Evolutionary conservation across 2,113 vertebrate species (phyloP).

Genomic region (Chionis minor): DNA sequence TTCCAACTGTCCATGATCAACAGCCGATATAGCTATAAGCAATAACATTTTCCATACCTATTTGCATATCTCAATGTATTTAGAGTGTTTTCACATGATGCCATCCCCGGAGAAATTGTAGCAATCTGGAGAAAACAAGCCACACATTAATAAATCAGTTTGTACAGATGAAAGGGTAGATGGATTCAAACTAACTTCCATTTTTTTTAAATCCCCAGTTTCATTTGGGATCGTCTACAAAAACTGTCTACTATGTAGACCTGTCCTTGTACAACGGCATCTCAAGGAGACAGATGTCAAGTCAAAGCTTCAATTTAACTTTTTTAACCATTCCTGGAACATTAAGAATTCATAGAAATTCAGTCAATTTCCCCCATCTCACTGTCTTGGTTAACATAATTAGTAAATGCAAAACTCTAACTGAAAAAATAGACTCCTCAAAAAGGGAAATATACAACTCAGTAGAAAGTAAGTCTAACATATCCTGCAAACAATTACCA

Average conservation of each 20-base stretch:
- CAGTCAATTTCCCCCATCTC: background rate
- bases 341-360: background rate
- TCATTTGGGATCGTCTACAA: background rate
- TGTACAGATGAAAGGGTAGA: background rate
- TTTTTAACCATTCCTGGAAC: background rate
- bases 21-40: background rate
- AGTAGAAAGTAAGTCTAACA: background rate
- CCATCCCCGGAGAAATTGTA: conserved; percentile 97
- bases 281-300: background rate
- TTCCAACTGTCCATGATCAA: background rate
- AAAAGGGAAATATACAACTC: background rate
- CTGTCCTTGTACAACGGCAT: background rate
- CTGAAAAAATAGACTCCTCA: background rate
- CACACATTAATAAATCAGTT: background rate
- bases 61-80: conserved; percentile 98
- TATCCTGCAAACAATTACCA: background rate
- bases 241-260: background rate
- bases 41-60: conserved; percentile 79
- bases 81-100: conserved; percentile 97
- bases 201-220: background rate
- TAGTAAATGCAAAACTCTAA: background rate
- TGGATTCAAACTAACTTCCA: background rate
- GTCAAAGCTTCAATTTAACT: background rate
- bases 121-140: conserved; percentile 82
- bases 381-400: background rate